Evolutionary conservation across 2,113 vertebrate species (phyloP).

Genomic region (Steatornis caripensis): DNA sequence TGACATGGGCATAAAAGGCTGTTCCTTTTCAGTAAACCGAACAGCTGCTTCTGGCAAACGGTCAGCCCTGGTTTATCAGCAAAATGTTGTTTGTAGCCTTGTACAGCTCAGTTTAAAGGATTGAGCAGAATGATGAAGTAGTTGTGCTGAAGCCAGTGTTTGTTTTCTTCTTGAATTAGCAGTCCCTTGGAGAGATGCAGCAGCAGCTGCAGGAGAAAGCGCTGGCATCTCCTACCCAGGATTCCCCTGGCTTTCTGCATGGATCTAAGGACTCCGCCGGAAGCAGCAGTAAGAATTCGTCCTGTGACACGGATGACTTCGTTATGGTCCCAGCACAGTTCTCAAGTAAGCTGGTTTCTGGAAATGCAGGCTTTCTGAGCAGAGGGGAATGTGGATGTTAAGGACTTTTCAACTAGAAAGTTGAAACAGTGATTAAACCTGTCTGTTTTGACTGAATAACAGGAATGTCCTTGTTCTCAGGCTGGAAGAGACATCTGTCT

Average conservation of each 20-base stretch:
- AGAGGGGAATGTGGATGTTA: neutral
- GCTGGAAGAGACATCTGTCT: neutral
- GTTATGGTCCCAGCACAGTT: conserved; percentile 90
- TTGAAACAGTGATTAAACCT: neutral
- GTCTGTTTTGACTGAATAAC: neutral
- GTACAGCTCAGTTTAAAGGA: neutral
- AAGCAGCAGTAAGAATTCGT: conserved; percentile 91
- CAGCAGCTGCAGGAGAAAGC: conserved; percentile 81
- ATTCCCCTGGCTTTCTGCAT: conserved; percentile 76
- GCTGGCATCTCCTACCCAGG: conserved; percentile 78
- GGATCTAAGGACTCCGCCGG: conserved; percentile 77
- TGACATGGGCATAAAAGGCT: neutral
- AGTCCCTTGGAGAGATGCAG: conserved; percentile 85
- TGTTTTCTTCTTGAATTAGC: conserved; percentile 53
- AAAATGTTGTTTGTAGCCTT: neutral
- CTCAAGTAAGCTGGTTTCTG: conserved; percentile 75
- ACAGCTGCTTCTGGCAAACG: conserved; percentile 4
- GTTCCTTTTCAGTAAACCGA: neutral
- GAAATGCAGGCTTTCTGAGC: neutral
- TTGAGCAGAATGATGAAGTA: neutral
- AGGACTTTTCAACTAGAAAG: neutral
- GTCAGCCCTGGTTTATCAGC: neutral
- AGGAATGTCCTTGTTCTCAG: neutral
- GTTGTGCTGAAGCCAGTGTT: neutral
- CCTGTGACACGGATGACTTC: conserved; percentile 88